These are phyloP conservation scores for Anthonomus grandis DNA, from an alignment of 1,140 invertebrate genomes.

Conservation along the genomic window DNA sequence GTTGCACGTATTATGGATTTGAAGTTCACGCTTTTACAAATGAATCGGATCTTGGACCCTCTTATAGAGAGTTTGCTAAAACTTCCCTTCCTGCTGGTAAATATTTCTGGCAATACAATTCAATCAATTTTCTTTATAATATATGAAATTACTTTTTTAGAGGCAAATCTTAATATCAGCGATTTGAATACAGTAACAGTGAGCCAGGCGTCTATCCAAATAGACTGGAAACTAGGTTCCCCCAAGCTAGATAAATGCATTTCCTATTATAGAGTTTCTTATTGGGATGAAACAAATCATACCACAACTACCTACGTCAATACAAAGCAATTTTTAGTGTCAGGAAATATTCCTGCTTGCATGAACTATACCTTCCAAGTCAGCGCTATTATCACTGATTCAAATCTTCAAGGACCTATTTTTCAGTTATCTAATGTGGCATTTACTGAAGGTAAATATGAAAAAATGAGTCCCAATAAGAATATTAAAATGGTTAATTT, in stretches of 20 bases:
- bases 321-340: neutral
- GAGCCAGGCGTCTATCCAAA: neutral
- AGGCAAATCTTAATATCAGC: no score
- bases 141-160: no score
- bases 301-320: slow-evolving; percentile 1
- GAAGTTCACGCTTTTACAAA: no score
- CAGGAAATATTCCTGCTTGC: neutral
- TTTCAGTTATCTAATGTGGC: neutral
- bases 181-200: no score
- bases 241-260: neutral
- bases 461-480: no score
- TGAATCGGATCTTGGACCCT: no score
- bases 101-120: no score
- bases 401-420: neutral
- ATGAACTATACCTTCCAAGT: slow-evolving; percentile 11
- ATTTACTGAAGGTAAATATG: neutral
- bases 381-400: slow-evolving; percentile 4
- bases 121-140: no score
- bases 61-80: no score
- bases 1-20: no score
- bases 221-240: neutral
- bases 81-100: no score
- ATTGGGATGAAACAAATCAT: slow-evolving; percentile 3
- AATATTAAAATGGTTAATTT: neutral
- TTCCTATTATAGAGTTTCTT: slow-evolving; percentile 5